phyloP scores from a whole-genome alignment of 2,113 vertebrate species.

The Colossoma macropomum region DNA sequence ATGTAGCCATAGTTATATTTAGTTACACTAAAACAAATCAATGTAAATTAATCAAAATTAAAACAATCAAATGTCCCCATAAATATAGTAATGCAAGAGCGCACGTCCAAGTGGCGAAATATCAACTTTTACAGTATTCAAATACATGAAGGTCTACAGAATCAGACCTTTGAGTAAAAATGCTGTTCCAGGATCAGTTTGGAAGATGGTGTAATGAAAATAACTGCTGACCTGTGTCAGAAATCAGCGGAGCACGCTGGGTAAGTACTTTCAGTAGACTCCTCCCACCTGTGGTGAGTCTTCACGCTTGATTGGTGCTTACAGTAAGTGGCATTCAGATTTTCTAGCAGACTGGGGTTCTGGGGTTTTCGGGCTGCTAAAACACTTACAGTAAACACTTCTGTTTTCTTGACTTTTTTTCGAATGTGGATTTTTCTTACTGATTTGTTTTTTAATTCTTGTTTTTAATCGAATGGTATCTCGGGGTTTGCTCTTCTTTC shows the following conservation, averaged over 20 bases:
- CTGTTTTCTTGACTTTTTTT: background rate
- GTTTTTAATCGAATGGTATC: background rate
- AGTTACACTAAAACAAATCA: background rate
- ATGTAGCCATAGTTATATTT: background rate
- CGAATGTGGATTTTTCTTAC: background rate
- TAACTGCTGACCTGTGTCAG: background rate
- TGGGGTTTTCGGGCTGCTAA: constrained; percentile 4
- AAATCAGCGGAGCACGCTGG: background rate
- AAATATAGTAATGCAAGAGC: too few species aligned
- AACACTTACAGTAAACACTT: constrained; percentile 49
- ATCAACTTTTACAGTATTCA: too few species aligned
- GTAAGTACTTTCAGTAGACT: constrained; percentile 30
- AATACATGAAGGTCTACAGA: too few species aligned
- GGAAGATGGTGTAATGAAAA: background rate
- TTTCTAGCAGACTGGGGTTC: constrained; percentile 50
- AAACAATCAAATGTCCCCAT: too few species aligned
- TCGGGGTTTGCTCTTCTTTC: background rate
- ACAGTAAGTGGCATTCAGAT: constrained; percentile 43
- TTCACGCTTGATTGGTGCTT: constrained; percentile 45
- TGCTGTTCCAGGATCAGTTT: too few species aligned
- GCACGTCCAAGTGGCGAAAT: too few species aligned
- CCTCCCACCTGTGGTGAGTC: constrained; percentile 47
- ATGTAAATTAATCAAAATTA: background rate
- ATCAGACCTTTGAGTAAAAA: too few species aligned
- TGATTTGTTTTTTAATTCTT: constrained; percentile 3